A percentile compares a stretch with the other conserved stretches of the same genome.
Conservation (phyloP, 2,797 vertebrate genomes). For the Eleutherodactylus coqui region DNA sequence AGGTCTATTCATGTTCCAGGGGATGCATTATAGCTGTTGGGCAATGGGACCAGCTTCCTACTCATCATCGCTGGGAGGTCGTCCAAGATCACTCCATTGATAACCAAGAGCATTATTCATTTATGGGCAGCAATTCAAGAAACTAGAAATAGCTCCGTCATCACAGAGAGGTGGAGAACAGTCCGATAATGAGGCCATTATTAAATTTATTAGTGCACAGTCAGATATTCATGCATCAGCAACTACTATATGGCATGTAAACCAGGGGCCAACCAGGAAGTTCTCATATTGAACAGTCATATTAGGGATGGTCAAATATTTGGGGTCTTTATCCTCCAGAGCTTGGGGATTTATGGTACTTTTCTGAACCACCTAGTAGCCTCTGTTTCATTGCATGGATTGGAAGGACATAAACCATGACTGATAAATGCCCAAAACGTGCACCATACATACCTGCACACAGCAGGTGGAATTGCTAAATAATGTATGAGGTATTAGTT, state of each 20-base stretch:
- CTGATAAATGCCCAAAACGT: too few species aligned
- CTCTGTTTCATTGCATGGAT: too few species aligned
- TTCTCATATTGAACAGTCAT: neutral
- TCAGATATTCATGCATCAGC: neutral
- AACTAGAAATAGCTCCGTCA: conserved; percentile 14
- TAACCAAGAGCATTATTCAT: conserved; percentile 29
- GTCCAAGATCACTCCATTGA: conserved; percentile 17
- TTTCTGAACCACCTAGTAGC: neutral
- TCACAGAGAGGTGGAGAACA: neutral
- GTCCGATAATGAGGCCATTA: conserved; percentile 3
- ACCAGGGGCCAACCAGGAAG: neutral
- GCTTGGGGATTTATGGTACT: too few species aligned
- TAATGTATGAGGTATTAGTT: too few species aligned
- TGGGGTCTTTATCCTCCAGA: neutral
- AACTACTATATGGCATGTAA: neutral
- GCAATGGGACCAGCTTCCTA: neutral
- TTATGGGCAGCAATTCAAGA: conserved; percentile 13
- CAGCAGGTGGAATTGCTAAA: too few species aligned
- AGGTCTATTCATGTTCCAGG: conserved; percentile 1
- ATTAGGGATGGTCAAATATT: neutral
- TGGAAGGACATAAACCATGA: too few species aligned
- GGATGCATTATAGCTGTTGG: conserved; percentile 18
- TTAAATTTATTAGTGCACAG: conserved; percentile 20
- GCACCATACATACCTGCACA: too few species aligned
- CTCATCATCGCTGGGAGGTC: conserved; percentile 27